Base-by-base conservation (phyloP, 35 echinoderm and acorn worm species). In the Hemicentrotus pulcherrimus region DNA sequence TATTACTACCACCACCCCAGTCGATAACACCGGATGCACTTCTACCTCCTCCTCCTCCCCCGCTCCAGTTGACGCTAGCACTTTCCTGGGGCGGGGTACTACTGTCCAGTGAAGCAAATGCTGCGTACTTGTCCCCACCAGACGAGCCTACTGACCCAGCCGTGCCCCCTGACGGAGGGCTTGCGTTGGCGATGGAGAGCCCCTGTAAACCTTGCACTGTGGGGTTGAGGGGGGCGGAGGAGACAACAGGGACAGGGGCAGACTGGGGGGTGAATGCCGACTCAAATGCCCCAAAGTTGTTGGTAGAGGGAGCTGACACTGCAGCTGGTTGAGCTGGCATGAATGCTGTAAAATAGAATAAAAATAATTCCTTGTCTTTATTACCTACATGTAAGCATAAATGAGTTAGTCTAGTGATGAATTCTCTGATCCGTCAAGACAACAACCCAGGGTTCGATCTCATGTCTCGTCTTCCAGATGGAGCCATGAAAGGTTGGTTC, bases 231-330 rank as follows among this genome's bases (percentile, higher is more conserved):
- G 46, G 30, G 16, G 91, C 91, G 16, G 91, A 47, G 48, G 91
- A 93, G 46, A 46, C 91, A 30, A 47, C 88, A 28, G 91, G 91
- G 48, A 58, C 46, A 28, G 91, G 91, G n/a, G 91, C 91, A 46
- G 91, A 47, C 30, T 32, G 32, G 30, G 91, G 91, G 4, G 48
- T 31, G 91, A 93, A 93, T 24, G 91, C 91, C 9, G 91, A 93
- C 48, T 93, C 91, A 93, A 93, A 93, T 15, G 91, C 45, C 30
- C 91, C 91, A 58, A 93, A 93, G 48, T 58, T 93, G 30, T 93
- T 93, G n/a, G 47, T 58, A 5, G 91, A 31, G 10, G 91, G 91
- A 2, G 91, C 91, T 13, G 45, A 47, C n/a, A 16, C 46, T 50
- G 91, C 32, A 12, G 45, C 46, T 31, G 91, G 18, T 46, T 93